phyloP scores from a whole-genome alignment of 1,140 invertebrate genomes.

The Steinernema khuongi region DNA sequence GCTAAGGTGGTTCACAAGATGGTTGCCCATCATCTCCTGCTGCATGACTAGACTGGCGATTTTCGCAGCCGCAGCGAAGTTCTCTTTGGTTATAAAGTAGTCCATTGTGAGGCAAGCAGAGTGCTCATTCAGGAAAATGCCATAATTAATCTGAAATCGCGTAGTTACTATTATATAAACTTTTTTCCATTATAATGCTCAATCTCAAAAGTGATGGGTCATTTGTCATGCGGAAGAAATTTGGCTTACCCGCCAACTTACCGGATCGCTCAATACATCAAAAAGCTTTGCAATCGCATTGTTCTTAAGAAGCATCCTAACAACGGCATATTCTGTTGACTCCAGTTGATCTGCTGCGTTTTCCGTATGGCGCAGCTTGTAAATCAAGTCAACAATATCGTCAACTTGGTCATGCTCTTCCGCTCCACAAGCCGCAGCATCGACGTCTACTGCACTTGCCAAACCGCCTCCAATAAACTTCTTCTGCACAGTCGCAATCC shows the following conservation, averaged over 20 bases:
- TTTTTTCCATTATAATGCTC: neutral
- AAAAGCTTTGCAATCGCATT: constrained; percentile 67
- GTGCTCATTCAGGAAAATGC: constrained; percentile 77
- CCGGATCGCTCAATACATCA: constrained; percentile 71
- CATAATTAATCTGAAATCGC: constrained; percentile 69
- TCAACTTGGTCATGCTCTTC: constrained; percentile 46
- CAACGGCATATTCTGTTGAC: constrained; percentile 75
- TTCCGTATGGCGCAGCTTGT: constrained; percentile 66
- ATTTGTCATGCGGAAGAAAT: no score
- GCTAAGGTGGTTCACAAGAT: constrained; percentile 68
- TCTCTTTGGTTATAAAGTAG: constrained; percentile 68
- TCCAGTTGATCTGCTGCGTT: constrained; percentile 69
- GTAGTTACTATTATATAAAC: constrained; percentile 12
- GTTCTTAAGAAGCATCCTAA: constrained; percentile 67
- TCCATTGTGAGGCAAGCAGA: constrained; percentile 77
- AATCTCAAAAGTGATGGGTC: neutral
- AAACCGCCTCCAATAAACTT: constrained; percentile 52
- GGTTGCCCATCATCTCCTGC: constrained; percentile 77
- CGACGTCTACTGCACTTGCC: constrained; percentile 54
- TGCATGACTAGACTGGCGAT: constrained; percentile 75
- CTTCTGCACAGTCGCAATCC: constrained; percentile 54
- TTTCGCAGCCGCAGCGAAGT: constrained; percentile 69
- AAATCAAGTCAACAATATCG: constrained; percentile 51
- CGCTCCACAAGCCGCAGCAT: constrained; percentile 44
- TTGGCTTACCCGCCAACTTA: constrained; percentile 29